Conservation (phyloP, 2,888 invertebrate species). For the Leucoma salicis region DNA sequence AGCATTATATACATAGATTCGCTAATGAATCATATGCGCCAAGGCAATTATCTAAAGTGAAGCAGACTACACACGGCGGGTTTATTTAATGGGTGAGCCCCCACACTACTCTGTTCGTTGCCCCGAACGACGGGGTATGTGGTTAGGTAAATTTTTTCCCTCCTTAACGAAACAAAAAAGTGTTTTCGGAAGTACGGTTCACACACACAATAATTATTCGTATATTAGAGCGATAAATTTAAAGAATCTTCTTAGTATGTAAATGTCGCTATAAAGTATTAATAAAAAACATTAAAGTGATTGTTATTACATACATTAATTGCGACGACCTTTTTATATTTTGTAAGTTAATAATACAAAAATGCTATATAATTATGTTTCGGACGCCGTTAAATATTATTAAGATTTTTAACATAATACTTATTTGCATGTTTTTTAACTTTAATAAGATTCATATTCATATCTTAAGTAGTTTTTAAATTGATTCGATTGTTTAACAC, state of each 20-base stretch:
- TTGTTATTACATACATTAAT: slow-evolving; percentile 70
- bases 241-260: slow-evolving; percentile 52
- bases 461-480: slow-evolving; percentile 33
- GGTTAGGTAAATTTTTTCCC: no score
- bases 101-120: no score
- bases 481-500: slow-evolving; percentile 29
- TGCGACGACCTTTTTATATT: slow-evolving; percentile 67
- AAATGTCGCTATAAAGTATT: slow-evolving; percentile 54
- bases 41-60: no score
- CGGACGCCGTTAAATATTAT: slow-evolving; percentile 53
- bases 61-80: no score
- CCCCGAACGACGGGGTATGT: no score
- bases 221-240: slow-evolving; percentile 50
- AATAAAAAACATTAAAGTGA: slow-evolving; percentile 55
- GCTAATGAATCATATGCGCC: no score
- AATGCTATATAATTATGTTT: slow-evolving; percentile 61
- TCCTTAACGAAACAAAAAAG: no score
- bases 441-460: slow-evolving; percentile 41
- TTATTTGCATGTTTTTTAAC: slow-evolving; percentile 45
- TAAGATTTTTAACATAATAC: slow-evolving; percentile 48
- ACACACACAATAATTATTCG: slow-evolving; percentile 34
- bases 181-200: no score
- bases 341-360: slow-evolving; percentile 57
- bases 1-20: no score
- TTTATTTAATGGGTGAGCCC: no score